Evolutionary conservation across 2,797 vertebrate species (phyloP).

Genomic region (Rhinichthys osculus): DNA sequence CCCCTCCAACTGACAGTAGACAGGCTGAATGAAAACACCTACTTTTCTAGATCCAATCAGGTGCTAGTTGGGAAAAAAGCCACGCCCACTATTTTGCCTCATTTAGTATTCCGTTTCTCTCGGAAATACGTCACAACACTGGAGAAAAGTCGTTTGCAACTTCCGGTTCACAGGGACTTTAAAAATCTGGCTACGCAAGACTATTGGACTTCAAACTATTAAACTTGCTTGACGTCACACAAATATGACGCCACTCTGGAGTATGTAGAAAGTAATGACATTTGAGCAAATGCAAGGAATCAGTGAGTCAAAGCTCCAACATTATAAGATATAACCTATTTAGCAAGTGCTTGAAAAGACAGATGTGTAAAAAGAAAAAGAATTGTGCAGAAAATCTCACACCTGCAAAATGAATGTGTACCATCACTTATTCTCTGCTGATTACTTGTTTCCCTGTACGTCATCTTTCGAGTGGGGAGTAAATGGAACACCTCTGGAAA

Average conservation of each 20-base stretch:
- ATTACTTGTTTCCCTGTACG: background rate
- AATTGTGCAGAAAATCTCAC: background rate
- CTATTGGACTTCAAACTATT: background rate
- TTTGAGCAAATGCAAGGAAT: slow-evolving; percentile 1
- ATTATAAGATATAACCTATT: background rate
- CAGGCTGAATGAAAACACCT: too few species aligned
- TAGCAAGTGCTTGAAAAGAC: background rate
- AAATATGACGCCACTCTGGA: background rate
- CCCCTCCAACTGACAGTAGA: too few species aligned
- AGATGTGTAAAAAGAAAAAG: background rate
- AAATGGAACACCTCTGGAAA: background rate
- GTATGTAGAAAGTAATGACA: background rate
- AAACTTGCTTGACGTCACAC: background rate
- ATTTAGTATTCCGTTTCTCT: too few species aligned
- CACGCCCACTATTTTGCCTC: too few species aligned
- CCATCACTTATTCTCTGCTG: background rate
- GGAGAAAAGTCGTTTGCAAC: too few species aligned
- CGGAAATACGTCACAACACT: too few species aligned
- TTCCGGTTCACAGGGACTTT: too few species aligned
- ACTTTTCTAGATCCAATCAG: too few species aligned
- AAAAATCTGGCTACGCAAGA: background rate
- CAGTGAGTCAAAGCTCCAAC: background rate
- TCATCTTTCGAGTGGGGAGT: background rate
- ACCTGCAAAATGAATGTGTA: background rate
- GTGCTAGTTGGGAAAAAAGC: too few species aligned